Base-by-base conservation (phyloP, 2,797 vertebrate species). In the Chaenodraco wilsoni region DNA sequence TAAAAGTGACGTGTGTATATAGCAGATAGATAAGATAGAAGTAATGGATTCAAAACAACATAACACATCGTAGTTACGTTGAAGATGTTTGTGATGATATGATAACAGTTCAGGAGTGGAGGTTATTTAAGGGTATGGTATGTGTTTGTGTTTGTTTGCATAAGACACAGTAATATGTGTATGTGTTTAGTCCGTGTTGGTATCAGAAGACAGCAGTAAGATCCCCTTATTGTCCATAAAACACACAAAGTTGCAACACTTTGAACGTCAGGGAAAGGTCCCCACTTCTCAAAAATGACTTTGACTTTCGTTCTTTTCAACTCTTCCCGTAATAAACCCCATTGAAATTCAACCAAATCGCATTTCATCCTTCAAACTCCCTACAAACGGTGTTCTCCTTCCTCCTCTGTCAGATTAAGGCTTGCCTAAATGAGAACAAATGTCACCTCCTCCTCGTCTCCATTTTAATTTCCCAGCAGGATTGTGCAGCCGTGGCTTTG, bases 401-500 rank as follows among this genome's bases (percentile, higher is more conserved):
- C 79, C 69, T 68, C 72, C 55, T 73, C 77, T 73, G 74, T 87
- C 63, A 73, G 84, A 89, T 88, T 84, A 89, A 76, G 64, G 82
- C 56, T 67, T 82, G 6, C 82, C 68, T 88, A 87, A 90, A 91
- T 88, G 85, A 90, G 90, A 88, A 88, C 85, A 89, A 81, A 91
- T 89, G 84, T 78, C 77, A 79, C 74, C 74, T 88, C 79, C 81
- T 89, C 84, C 74, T 69, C 49, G 65, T 67, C 82, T 78, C 51
- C 16, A 15, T 78, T 91, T 90, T 92, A 89, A 90, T 92, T 92
- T 91, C 91, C 91, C 90, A 69, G 89, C 84, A 89, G 90, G 66
- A 71, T 88, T 81, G 73, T 21, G 61, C 65, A 45, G 81, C 76
- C 17, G 69, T 40, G 27, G 74, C 72, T 85, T 83, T 72, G 78